phyloP scores from a whole-genome alignment of 2,113 vertebrate genomes.

The Scytalopus superciliaris region DNA sequence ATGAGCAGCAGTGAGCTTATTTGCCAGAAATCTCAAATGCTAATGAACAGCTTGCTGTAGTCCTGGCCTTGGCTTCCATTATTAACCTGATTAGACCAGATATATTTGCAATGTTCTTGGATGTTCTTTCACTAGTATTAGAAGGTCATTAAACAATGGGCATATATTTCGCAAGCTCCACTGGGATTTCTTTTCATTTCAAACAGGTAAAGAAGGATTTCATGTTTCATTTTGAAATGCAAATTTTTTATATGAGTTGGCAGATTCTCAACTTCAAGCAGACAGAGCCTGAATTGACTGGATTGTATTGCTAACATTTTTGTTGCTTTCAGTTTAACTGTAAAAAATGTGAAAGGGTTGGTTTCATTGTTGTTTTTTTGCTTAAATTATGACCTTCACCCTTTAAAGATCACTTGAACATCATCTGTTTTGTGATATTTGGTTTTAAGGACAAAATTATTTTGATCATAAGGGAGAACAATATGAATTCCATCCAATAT shows the following conservation, averaged over 20 bases:
- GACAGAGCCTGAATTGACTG: not conserved
- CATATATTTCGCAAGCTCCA: not conserved
- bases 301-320: not conserved
- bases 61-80: constrained; percentile 22
- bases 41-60: constrained; percentile 55
- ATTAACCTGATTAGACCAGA: constrained; percentile 55
- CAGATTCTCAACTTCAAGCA: not conserved
- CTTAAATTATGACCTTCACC: not conserved
- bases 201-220: constrained; percentile 42
- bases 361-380: not conserved
- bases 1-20: constrained; percentile 44
- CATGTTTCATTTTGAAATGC: constrained; percentile 34
- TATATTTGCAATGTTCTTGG: constrained; percentile 44
- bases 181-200: constrained; percentile 26
- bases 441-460: not conserved
- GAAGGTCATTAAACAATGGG: constrained; percentile 53
- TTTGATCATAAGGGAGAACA: not conserved
- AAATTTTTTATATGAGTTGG: constrained; percentile 14
- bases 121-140: constrained; percentile 33
- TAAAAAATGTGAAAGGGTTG: not conserved
- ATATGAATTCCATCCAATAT: constrained; percentile 27
- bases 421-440: not conserved
- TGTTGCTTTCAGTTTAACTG: not conserved
- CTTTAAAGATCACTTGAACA: not conserved
- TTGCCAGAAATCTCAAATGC: constrained; percentile 63